Percentiles rank a stretch among this genome's conserved stretches.
Evolutionary conservation across 2,113 vertebrate genomes (phyloP).

Genomic region (Pluvianellus socialis): DNA sequence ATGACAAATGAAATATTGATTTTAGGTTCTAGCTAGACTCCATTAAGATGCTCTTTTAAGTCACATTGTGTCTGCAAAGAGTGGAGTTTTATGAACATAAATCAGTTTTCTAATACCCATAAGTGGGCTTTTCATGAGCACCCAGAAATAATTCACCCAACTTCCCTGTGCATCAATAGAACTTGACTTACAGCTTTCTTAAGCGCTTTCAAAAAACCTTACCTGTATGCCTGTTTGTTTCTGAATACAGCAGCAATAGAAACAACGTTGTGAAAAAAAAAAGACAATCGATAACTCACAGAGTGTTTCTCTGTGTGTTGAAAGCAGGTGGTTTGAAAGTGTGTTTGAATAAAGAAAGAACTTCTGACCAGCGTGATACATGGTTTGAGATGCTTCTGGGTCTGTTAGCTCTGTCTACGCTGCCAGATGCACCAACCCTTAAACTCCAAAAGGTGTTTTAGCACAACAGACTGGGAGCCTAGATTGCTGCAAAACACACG

Average conservation of each 20-base stretch:
- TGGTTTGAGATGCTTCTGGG: not conserved
- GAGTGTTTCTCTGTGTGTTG: not conserved
- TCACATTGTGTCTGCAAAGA: not conserved
- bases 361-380: not conserved
- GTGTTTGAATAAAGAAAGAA: not conserved
- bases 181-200: not conserved
- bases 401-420: not conserved
- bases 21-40: not conserved
- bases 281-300: not conserved
- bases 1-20: constrained; percentile 30
- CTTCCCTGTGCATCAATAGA: not conserved
- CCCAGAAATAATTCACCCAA: not conserved
- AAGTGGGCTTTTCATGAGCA: not conserved
- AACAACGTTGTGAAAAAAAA: not conserved
- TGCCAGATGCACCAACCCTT: not conserved
- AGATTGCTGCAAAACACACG: not conserved
- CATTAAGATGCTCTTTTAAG: constrained; percentile 9
- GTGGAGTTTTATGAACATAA: not conserved
- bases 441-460: not conserved
- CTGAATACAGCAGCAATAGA: not conserved
- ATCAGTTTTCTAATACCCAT: not conserved
- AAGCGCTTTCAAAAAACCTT: not conserved
- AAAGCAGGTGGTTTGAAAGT: not conserved
- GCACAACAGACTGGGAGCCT: not conserved
- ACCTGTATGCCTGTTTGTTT: not conserved